phyloP scores from a whole-genome alignment of 2,888 invertebrate genomes.

The Phania funesta region DNA sequence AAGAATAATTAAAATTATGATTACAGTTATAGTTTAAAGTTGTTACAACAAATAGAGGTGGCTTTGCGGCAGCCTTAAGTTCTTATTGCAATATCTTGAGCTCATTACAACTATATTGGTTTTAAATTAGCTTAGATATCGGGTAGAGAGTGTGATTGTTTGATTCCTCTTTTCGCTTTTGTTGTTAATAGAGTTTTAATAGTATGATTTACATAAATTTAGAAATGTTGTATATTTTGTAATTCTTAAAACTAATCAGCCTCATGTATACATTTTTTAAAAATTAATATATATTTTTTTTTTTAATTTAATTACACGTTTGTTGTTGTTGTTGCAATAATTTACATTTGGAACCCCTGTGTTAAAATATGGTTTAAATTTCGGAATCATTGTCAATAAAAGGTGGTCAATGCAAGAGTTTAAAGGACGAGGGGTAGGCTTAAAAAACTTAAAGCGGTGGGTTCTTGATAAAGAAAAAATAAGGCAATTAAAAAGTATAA shows the following conservation, averaged over 20 bases:
- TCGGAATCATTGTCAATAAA: background rate
- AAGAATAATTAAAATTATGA: slow-evolving; percentile 42
- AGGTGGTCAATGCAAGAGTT: background rate
- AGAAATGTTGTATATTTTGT: slow-evolving; percentile 5
- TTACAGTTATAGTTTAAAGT: slow-evolving; percentile 45
- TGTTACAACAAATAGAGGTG: background rate
- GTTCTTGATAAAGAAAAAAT: slow-evolving; percentile 27
- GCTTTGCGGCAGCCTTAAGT: background rate
- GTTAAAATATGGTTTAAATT: background rate
- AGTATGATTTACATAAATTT: slow-evolving; percentile 33
- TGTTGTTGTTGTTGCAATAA: slow-evolving; percentile 14
- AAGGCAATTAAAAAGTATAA: background rate
- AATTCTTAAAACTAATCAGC: slow-evolving; percentile 66
- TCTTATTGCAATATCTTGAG: slow-evolving; percentile 1
- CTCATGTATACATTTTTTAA: slow-evolving; percentile 65
- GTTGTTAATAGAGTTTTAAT: background rate
- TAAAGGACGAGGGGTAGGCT: background rate
- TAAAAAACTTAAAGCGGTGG: slow-evolving; percentile 48
- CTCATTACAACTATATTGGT: background rate
- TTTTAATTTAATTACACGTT: slow-evolving; percentile 4
- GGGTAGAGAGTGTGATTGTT: background rate
- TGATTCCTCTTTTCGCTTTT: background rate
- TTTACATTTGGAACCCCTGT: slow-evolving; percentile 10
- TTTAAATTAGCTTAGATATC: background rate
- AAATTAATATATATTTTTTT: slow-evolving; percentile 40